Evolutionary conservation across 2,888 invertebrate species (phyloP), one percentile per base, ranked within the genome.

Genomic region (Prionchulus punctatus): DNA sequence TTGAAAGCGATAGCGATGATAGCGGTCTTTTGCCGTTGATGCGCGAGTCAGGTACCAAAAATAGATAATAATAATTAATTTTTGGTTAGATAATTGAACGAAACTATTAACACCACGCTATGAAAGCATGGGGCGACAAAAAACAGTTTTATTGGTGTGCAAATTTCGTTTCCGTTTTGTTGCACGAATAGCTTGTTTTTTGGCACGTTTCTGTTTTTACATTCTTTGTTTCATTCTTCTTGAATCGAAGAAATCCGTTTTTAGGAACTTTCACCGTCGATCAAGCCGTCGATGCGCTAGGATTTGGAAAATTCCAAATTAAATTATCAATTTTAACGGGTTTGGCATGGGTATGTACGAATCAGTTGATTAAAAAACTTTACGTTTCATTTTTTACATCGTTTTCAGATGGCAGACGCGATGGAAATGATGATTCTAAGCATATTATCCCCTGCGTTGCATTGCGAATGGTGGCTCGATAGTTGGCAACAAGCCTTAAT

Each of bases 361-460:
- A n/a, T n/a, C n/a, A n/a, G n/a, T n/a, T n/a, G n/a, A n/a, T n/a
- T n/a, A n/a, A n/a, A n/a, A n/a, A n/a, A n/a, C n/a, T n/a, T n/a
- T n/a, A n/a, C n/a, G n/a, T n/a, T n/a, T n/a, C n/a, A n/a, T n/a
- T n/a, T n/a, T n/a, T n/a, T n/a, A n/a, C 2, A 36, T 0, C 75
- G 86, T 1, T 86, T 86, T 70, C 86, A 88, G 91, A 92, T 91
- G 90, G 89, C 91, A 0, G 92, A 92, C 72, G 89, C 90, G 56
- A 92, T 92, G 91, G 92, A 92, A 76, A 92, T 92, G 87, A 92
- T 91, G 68, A 89, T 94, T 66, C 76, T 92, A 42, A 88, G 89
- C 64, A 89, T 94, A 60, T 75, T 94, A 43, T 87, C 89, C 21
- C 91, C 92, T 15, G 88, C 91, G 0, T 76, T 94, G 54, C 89